Conservation (phyloP, 2,113 vertebrate genomes). For the Ramphastos sulfuratus region DNA sequence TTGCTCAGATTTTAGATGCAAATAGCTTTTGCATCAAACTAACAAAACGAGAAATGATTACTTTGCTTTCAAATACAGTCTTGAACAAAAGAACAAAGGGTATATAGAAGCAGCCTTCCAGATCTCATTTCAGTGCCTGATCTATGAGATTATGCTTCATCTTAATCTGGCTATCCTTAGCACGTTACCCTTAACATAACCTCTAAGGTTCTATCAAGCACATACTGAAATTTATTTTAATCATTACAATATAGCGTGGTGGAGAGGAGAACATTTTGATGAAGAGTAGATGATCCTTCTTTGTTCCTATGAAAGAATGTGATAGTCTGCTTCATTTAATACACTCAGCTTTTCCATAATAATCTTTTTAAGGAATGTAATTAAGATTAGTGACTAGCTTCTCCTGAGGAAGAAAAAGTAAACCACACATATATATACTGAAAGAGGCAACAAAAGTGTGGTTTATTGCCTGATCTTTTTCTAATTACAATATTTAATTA, state of each 20-base stretch:
- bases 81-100: background rate
- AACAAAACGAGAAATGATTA: background rate
- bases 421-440: conserved; percentile 23
- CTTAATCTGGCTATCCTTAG: background rate
- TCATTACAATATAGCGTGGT: background rate
- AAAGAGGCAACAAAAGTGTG: background rate
- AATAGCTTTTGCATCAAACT: background rate
- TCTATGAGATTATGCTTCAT: background rate
- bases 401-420: background rate
- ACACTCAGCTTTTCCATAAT: conserved; percentile 34
- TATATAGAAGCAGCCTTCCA: background rate
- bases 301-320: conserved; percentile 28
- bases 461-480: conserved; percentile 33
- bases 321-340: conserved; percentile 40
- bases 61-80: background rate
- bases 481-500: background rate
- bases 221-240: conserved; percentile 28
- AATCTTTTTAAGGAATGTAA: conserved; percentile 25
- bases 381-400: conserved; percentile 50
- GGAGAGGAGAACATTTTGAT: conserved; percentile 20
- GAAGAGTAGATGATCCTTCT: background rate
- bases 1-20: background rate
- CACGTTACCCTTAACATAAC: background rate
- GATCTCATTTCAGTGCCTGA: background rate
- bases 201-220: background rate